Evolutionary conservation across 2,113 vertebrate genomes (phyloP).

Genomic region (Macaca nemestrina): DNA sequence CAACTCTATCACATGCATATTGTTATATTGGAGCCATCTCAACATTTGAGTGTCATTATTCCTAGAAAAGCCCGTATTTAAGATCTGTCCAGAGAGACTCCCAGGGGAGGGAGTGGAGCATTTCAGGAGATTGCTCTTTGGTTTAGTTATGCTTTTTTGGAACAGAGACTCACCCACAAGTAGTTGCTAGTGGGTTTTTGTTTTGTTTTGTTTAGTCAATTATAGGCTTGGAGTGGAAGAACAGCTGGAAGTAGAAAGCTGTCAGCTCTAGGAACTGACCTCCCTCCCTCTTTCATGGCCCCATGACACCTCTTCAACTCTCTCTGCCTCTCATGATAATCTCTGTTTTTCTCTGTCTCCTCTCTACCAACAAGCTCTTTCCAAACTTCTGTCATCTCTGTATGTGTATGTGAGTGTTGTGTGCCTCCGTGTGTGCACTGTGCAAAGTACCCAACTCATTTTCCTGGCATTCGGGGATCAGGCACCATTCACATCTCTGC

Average conservation of each 20-base stretch:
- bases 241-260: neutral
- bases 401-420: no score
- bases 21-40: neutral
- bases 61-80: neutral
- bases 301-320: no score
- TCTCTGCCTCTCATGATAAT: neutral
- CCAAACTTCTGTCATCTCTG: no score
- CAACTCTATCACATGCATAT: neutral
- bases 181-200: neutral
- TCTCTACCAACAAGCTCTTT: neutral
- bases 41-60: neutral
- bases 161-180: neutral
- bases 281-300: neutral
- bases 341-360: neutral
- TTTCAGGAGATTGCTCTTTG: neutral
- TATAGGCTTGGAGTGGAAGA: neutral
- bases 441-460: no score
- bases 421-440: no score
- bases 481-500: neutral
- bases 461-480: no score
- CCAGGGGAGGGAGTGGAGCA: neutral
- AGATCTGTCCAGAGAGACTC: neutral
- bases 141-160: neutral
- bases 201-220: slow-evolving; percentile 16
- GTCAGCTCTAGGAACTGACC: neutral